These are phyloP conservation scores for Pseudorhiza aurosa DNA, from an alignment of 30 jellyfish, hydroid and myxozoan species.

Conservation along the genomic window DNA sequence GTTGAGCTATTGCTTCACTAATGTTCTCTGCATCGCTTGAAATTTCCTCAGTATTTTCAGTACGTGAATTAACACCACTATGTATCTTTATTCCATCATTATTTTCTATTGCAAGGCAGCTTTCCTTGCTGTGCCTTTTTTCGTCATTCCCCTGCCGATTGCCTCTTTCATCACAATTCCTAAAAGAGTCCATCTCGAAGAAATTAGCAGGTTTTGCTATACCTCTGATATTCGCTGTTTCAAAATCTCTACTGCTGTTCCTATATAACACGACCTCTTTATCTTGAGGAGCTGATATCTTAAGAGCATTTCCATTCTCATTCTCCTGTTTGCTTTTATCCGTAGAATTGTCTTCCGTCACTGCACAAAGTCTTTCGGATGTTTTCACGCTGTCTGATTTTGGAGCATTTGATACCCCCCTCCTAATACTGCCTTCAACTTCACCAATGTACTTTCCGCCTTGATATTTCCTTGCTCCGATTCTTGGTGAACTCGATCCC, in stretches of 20 bases:
- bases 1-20: not conserved
- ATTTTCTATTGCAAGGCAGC: not conserved
- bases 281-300: not conserved
- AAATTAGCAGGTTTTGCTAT: no score
- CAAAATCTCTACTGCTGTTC: no score
- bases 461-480: slow-evolving; percentile 47
- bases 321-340: not conserved
- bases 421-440: slow-evolving; percentile 25
- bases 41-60: not conserved
- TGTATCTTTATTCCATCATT: not conserved
- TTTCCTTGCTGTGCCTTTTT: not conserved
- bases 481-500: slow-evolving; percentile 40
- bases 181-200: no score
- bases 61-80: no score
- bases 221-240: no score
- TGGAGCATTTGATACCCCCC: not conserved
- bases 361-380: not conserved
- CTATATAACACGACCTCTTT: no score
- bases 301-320: not conserved
- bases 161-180: not conserved
- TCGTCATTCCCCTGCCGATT: not conserved
- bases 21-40: not conserved
- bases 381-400: not conserved
- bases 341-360: not conserved
- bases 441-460: slow-evolving; percentile 51